Base-by-base conservation (phyloP, 1,140 invertebrate species). In the Pseudomyrmex flavicornis region DNA sequence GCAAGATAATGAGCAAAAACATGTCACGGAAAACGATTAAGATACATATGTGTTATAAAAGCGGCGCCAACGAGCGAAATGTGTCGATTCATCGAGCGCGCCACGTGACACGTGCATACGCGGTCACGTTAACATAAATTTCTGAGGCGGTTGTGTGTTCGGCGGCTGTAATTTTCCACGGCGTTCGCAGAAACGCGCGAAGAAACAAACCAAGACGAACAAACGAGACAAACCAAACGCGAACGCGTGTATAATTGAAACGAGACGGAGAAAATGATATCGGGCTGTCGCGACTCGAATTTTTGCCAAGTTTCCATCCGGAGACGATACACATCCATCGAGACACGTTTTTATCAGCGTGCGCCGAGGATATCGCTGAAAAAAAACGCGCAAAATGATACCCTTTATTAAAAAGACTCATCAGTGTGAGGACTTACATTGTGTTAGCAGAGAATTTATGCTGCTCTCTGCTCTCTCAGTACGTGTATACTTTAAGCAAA, bases 1-100 rank as follows among this genome's bases (percentile, higher is more conserved):
- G 68, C 5, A 12, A 79, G 65, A 79, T 79, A 66, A 70, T 69
- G 15, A 70, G 76, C 1, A 56, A 79, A 77, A 66, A 68, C 44
- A 79, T 70, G 58, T 69, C 65, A 20, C 65, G 15, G 13, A 15
- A 69, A 13, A 2, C 56, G 20, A 79, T 70, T 69, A 13, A 69
- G 58, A 17, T 70, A 10, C 13, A 22, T 35, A 69, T 10, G 68
- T 56, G 13, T 8, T 35, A 35, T 35, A 35, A 35, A 35, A 35
- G 35, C 69, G 44, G 46, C 44, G 52, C 76, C 65, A 79, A 26
- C 44, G 52, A 56, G 54, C 44, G 26, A 22, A 69, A 56, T 48
- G 9, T 22, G 54, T 48, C 54, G 65, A 70, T 70, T 58, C 20
- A 59, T 79, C 65, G 17, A 59, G 26, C 20, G 65, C 70, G 59